These are phyloP conservation scores for human DNA, from an alignment of 2,113 vertebrate species.

Conservation along the genomic window GRCh38 chr4:24352001-24352500, in stretches of 20 bases:
- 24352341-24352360: background rate
- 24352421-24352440: background rate
- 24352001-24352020: constrained; percentile 9
- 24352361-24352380: background rate
- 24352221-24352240: background rate
- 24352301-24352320: no score
- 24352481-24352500: background rate
- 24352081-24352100: background rate
- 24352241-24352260: background rate
- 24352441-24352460: background rate
- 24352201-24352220: background rate
- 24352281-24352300: background rate
- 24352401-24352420: background rate
- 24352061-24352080: constrained; percentile 1
- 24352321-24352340: background rate
- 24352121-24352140: background rate
- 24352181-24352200: background rate
- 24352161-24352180: background rate
- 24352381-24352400: background rate
- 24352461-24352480: background rate
- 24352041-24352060: background rate
- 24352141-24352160: background rate
- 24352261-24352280: background rate
- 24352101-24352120: background rate
- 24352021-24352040: background rate